phyloP scores from a whole-genome alignment of 1,140 invertebrate genomes.

The Ephestia elutella region DNA sequence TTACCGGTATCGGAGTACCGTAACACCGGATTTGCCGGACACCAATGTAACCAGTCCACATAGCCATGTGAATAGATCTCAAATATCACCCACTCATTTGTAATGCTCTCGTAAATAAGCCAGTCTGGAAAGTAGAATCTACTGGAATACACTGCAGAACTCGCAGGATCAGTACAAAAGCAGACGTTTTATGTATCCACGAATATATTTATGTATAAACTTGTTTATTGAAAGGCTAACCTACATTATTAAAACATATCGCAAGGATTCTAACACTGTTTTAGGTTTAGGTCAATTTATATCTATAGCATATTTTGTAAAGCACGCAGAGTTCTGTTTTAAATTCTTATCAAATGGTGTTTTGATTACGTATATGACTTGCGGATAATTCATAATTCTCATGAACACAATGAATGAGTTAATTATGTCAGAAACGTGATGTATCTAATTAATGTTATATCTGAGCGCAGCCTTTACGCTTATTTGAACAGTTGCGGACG shows the following conservation, averaged over 20 bases:
- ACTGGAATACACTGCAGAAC: neutral
- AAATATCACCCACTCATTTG: neutral
- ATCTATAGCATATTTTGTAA: no score
- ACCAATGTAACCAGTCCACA: neutral
- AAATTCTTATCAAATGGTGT: neutral
- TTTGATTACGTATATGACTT: neutral
- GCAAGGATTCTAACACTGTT: neutral
- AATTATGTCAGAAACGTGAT: slow-evolving; percentile 3
- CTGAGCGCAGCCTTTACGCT: slow-evolving; percentile 5
- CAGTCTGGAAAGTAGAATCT: no score
- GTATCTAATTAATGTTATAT: slow-evolving; percentile 2
- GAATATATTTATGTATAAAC: neutral
- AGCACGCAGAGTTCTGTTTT: no score
- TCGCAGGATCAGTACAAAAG: neutral
- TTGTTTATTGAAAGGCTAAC: neutral
- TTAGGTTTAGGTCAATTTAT: no score
- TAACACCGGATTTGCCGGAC: slow-evolving; percentile 1
- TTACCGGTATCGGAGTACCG: neutral
- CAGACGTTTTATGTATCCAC: neutral
- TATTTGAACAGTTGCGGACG: slow-evolving; percentile 47
- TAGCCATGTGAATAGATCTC: neutral
- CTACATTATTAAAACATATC: neutral
- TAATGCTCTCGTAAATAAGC: neutral
- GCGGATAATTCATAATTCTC: neutral
- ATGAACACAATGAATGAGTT: neutral